Evolutionary conservation across 2,797 vertebrate species (phyloP).

Genomic region (Hydrolagus colliei): DNA sequence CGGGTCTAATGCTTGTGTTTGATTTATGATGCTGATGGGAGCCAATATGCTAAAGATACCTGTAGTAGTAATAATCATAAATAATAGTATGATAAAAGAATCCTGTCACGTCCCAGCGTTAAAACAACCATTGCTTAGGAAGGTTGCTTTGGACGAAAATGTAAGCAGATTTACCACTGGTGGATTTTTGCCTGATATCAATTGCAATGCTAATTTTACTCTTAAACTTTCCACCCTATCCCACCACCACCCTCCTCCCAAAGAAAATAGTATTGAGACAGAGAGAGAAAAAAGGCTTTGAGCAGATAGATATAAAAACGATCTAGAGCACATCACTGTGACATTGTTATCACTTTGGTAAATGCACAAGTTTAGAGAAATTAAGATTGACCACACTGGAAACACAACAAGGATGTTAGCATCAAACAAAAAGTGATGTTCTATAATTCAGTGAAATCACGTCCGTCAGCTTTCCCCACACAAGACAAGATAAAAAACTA

Average conservation of each 20-base stretch:
- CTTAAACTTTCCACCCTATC: background rate
- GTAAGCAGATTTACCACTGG: background rate
- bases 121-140: no score
- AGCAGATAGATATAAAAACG: background rate
- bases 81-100: no score
- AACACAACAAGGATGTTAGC: background rate
- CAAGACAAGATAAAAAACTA: background rate
- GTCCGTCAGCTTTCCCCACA: background rate
- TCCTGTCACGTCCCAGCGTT: no score
- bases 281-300: background rate
- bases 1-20: no score
- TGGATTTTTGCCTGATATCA: background rate
- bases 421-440: background rate
- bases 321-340: background rate
- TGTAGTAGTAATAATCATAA: no score
- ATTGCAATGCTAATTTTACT: background rate
- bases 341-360: conserved; percentile 15
- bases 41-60: no score
- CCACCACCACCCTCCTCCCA: no score
- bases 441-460: background rate
- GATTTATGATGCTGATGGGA: no score
- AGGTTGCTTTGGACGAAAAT: no score
- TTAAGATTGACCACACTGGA: conserved; percentile 1
- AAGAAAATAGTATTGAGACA: background rate
- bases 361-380: conserved; percentile 17